Evolutionary conservation across 2,113 vertebrate species (phyloP), one percentile per base, ranked within the genome.

Genomic region (Clupea harengus): DNA sequence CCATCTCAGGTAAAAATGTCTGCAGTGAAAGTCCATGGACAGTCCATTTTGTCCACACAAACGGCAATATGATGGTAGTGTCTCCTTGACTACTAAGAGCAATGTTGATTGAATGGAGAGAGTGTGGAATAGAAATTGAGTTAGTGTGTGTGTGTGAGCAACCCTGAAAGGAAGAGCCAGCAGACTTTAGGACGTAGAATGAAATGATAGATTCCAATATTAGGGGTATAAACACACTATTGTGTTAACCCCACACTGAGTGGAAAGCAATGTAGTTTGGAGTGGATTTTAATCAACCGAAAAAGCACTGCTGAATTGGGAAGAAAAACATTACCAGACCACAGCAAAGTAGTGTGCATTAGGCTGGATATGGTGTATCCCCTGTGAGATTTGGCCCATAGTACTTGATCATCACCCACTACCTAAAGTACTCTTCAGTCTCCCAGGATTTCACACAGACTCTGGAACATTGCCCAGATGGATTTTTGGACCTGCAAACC

Each of bases 231-330:
- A 78, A 78, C 72, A 64, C 60, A 78, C 25, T 32, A 78, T 32
- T 78, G 28, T 78, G 72, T 44, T 78, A 32, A 1, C 25, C 75
- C 78, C 78, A 6, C 46, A 85, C 9, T 18, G 10, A 13, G 6
- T 13, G 39, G 32, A 78, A 84, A 86, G 87, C 86, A 90, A 81
- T 81, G 83, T 88, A 88, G 83, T 64, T 86, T 91, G 15, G 88
- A 93, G 91, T 92, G 91, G 84, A 90, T 93, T 94, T 93, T 94
- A 93, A 93, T 94, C 92, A 94, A 91, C 84, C 82, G 78, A 89
- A 88, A 91, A 92, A 92, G 91, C 89, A 89, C 85, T 0, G 10
- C 78, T 82, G 88, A 93, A 94, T 92, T 93, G 88, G 89, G 93
- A 93, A 90, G 94, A 93, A 90, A 94, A 93, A 93, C 86, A 88